Base-by-base conservation (phyloP, 2,888 invertebrate species). In the Heliothis peltigera region DNA sequence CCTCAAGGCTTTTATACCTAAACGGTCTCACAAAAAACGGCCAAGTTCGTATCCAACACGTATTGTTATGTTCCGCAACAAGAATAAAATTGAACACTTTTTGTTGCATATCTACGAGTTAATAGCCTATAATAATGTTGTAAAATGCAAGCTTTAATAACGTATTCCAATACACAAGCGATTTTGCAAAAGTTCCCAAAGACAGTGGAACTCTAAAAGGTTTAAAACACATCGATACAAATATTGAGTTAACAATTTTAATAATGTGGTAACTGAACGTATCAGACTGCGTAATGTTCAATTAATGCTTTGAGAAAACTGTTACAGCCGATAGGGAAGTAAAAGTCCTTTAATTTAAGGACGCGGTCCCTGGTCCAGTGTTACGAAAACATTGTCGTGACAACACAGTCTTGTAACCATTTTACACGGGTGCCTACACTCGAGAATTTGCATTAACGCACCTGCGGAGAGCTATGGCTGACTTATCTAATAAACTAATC, bases 291-390 rank as follows among this genome's bases (percentile, higher is more conserved):
- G 84, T 87, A 88, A 87, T 86, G 82, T 81, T 88, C 84, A 88
- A 87, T 87, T 88, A 89, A 86, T 79, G 79, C 72, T 79, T 74
- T 77, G 56, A 70, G 79, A 84, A 83, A 88, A 87, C 83, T 85
- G 82, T 84, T 86, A 82, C 84, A 74, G 75, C 25, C 48, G 51
- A 74, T 35, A 57, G 39, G 92, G 91, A 92, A 92, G 91, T 92
- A 90, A 91, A 89, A 89, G 89, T 87, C 87, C 88, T 88, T 87
- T 84, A 83, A 85, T 86, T 85, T 87, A 90, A 89, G 90, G 88
- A 89, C 85, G 63, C 77, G 66, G 62, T 72, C 84, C 65, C 53
- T 66, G 77, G 85, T 83, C 86, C 86, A 75, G 54, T 61, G 76
- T 86, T 92, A 86, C 86, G 89, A 89, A 89, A 91, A 86, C 73